phyloP scores from a whole-genome alignment of 2,113 vertebrate species.

The Saccopteryx leptura region DNA sequence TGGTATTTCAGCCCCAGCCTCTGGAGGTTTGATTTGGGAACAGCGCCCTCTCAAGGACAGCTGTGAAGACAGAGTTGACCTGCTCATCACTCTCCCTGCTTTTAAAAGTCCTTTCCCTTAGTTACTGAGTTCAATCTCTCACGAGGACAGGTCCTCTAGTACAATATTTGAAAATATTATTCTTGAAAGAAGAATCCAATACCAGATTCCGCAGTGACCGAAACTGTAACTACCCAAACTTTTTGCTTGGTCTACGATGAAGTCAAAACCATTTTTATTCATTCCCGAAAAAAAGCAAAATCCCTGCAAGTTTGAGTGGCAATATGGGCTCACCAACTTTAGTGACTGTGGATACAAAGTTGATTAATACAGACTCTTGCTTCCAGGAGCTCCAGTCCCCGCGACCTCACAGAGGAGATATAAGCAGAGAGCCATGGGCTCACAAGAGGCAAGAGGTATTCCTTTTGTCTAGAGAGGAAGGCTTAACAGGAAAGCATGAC shows the following conservation, averaged over 20 bases:
- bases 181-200: background rate
- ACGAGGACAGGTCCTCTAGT: background rate
- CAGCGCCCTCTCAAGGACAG: constrained; percentile 74
- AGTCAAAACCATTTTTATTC: background rate
- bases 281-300: background rate
- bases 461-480: background rate
- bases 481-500: background rate
- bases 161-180: background rate
- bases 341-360: background rate
- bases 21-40: constrained; percentile 36
- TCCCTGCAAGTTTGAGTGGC: background rate
- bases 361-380: background rate
- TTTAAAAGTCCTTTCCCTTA: background rate
- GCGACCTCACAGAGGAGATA: background rate
- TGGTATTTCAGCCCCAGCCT: background rate
- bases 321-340: background rate
- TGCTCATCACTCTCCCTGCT: background rate
- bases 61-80: background rate
- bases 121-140: background rate
- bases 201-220: background rate
- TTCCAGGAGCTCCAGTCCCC: background rate
- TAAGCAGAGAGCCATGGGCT: background rate
- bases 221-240: background rate
- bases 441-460: background rate
- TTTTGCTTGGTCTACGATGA: background rate